Conservation (phyloP, 2,797 vertebrate species). For the Poeciliopsis paucimaculata region DNA sequence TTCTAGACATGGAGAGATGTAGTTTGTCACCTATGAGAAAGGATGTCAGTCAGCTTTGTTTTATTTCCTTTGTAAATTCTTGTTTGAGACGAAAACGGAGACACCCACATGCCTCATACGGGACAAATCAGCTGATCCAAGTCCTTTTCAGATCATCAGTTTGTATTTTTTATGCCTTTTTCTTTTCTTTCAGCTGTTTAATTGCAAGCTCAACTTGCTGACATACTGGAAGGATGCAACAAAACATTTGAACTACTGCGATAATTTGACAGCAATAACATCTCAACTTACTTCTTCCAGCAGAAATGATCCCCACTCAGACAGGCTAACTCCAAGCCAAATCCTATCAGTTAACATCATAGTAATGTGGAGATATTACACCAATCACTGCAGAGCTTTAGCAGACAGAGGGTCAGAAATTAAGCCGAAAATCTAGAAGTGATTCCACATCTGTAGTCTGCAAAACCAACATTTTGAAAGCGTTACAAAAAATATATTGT, state of each 20-base stretch:
- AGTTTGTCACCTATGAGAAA: not conserved
- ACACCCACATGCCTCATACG: not conserved
- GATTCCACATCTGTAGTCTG: not conserved
- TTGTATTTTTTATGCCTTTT: not conserved
- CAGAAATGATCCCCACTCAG: not conserved
- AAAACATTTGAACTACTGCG: not conserved
- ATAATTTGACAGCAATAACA: not conserved
- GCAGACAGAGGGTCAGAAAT: not conserved
- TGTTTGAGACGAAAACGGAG: not conserved
- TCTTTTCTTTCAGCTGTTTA: not conserved
- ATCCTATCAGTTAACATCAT: not conserved
- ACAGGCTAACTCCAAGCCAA: not conserved
- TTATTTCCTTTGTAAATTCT: not conserved
- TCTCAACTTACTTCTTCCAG: not conserved
- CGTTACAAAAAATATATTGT: too few relatives aligned
- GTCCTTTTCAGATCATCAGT: not conserved
- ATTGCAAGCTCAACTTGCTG: not conserved
- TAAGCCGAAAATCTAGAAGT: not conserved
- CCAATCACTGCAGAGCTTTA: not conserved
- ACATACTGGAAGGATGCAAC: not conserved
- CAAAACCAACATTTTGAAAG: too few relatives aligned
- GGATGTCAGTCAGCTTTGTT: not conserved
- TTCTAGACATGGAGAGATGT: not conserved
- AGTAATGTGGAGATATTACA: not conserved
- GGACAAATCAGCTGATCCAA: not conserved